Evolutionary conservation across 2,113 vertebrate genomes (phyloP), one percentile per base, ranked within the genome.

Genomic region (Talpa occidentalis): DNA sequence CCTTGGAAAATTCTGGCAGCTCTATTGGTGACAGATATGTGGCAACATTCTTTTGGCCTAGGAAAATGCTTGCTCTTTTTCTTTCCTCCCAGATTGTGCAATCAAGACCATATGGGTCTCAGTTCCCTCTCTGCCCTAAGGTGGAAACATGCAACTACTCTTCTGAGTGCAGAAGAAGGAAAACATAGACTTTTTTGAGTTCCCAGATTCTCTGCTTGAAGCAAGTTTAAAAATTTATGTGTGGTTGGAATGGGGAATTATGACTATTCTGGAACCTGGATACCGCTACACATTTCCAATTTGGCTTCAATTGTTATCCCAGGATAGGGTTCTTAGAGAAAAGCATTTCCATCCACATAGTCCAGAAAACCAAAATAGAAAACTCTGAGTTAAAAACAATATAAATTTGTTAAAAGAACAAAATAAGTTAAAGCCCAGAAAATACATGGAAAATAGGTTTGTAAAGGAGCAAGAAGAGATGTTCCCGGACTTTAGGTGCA

Each of bases 321-420:
- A 72, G 76, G 66, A 80, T 67, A 70, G 32, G 16, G 54, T 30
- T 97, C 37, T 92, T 35, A 49, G 84, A 88, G 80, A 76, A 94
- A 94, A 96, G n/a, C 67, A 37, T 94, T 95, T 93, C 87, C 56
- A 92, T 90, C 73, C 80, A 69, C 40, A 40, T 17, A 78, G 78
- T 83, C 73, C 88, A 89, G 91, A 90, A 96, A 94, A 91, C 35
- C 40, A 67, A 95, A 95, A 37, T n/a, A 81, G 72, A 95, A 93
- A 93, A 74, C 22, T 66, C 7, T 54, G 14, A 70, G 30, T 78
- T 82, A 69, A 54, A 72, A 52, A 86, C 72, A 49, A 24, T 54
- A 73, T 49, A 73, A 52, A 30, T 92, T 93, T 35, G 11, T 76
- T 49, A 77, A 92, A 59, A 93, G 56, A 88, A 67, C 81, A 78